Evolutionary conservation across 1,140 invertebrate genomes (phyloP), one percentile per base, ranked within the genome.

Genomic region (Ditylenchus dipsaci): DNA sequence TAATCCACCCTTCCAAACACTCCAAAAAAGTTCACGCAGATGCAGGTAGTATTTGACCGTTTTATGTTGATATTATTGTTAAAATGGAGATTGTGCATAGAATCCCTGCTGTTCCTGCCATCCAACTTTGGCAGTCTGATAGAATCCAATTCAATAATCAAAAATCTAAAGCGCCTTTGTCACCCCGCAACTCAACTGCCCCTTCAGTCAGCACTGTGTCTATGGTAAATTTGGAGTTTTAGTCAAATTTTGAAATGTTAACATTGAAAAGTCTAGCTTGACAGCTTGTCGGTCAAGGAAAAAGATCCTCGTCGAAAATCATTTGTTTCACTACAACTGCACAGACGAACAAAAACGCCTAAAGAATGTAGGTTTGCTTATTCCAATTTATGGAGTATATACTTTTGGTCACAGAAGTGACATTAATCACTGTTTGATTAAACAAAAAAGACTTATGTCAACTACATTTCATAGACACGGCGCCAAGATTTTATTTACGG

Each of bases 141-240:
- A n/a, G n/a, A n/a, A n/a, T n/a, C n/a, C n/a, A n/a, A n/a, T n/a
- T n/a, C n/a, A n/a, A n/a, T n/a, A n/a, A n/a, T n/a, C n/a, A n/a
- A n/a, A n/a, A n/a, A 26, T 72, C 64, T 38, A 82, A 82, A 62
- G 73, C 80, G 11, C 80, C 80, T 5, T 62, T 82, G 17, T 83
- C 81, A 1, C 80, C 80, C 8, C 71, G 82, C 43, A 81, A 75
- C 11, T 82, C 79, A 23, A 77, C 80, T 43, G 80, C 80, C 21
- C 81, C 81, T 11, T 82, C 79, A 45, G 71, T 82, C 27, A 77
- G 73, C 38, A 82, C 78, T 33, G 79, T 67, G 30, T 83, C 81
- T 1, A 82, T 82, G 75, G 53, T 82, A 27, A 81, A 81, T 43
- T 61, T 30, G 19, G 26, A 61, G 1, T 21, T 19, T 7, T 61